phyloP scores from a whole-genome alignment of 2,113 vertebrate genomes.

The Scolopax mira region DNA sequence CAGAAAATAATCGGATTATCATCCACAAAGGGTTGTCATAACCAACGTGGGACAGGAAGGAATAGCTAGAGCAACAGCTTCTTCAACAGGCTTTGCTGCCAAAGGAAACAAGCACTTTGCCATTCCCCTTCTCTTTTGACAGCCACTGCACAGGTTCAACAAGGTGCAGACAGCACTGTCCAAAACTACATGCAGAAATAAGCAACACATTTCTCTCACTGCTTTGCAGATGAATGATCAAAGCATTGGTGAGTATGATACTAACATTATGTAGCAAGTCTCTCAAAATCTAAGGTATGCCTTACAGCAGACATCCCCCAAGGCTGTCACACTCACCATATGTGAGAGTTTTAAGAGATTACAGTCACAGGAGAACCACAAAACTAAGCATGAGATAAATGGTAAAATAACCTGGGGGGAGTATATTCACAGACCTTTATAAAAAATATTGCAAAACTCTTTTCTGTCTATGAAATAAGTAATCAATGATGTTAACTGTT shows the following conservation, averaged over 20 bases:
- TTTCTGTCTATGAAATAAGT: neutral
- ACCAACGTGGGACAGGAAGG: neutral
- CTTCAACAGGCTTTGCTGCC: neutral
- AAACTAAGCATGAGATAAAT: neutral
- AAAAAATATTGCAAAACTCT: neutral
- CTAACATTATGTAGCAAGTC: neutral
- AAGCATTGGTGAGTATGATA: neutral
- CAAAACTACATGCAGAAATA: neutral
- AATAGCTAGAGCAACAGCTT: neutral
- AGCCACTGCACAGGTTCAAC: neutral
- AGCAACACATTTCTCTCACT: neutral
- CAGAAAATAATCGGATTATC: neutral
- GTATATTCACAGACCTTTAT: neutral
- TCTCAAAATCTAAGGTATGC: neutral
- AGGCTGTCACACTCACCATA: neutral
- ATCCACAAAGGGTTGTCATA: neutral
- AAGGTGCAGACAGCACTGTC: neutral
- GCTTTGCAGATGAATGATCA: neutral
- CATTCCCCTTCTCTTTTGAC: neutral
- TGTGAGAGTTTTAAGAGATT: neutral
- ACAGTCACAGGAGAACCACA: neutral
- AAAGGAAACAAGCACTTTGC: neutral
- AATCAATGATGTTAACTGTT: neutral
- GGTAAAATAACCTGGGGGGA: neutral
- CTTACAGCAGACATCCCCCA: neutral